Evolutionary conservation across 2,888 invertebrate genomes (phyloP).

Genomic region (Crepidodera aurea): DNA sequence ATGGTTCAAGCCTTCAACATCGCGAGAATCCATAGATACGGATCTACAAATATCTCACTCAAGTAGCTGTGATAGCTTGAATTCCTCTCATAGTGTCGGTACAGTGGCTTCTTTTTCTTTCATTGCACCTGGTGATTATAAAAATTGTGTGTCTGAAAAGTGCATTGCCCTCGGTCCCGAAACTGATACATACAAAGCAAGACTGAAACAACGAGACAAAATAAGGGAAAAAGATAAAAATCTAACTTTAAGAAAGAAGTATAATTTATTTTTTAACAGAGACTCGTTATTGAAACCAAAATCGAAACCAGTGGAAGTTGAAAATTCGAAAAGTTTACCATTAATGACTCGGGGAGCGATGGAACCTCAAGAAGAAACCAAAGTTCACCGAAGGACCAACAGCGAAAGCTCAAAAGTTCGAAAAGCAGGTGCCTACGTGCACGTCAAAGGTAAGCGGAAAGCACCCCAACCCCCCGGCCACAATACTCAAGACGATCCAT

Average conservation of each 20-base stretch:
- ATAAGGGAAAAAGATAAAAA: constrained; percentile 64
- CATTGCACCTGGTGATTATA: constrained; percentile 66
- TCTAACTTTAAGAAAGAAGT: constrained; percentile 71
- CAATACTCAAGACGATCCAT: constrained; percentile 36
- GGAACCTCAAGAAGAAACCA: constrained; percentile 43
- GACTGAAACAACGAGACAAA: constrained; percentile 68
- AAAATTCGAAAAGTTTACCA: constrained; percentile 59
- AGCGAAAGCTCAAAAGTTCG: constrained; percentile 70
- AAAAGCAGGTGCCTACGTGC: constrained; percentile 66
- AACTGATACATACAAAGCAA: constrained; percentile 70
- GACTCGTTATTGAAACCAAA: constrained; percentile 52
- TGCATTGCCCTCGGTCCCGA: constrained; percentile 66
- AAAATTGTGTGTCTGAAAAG: constrained; percentile 41
- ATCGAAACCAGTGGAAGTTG: constrained; percentile 44
- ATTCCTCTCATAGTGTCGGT: constrained; percentile 75
- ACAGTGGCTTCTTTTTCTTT: constrained; percentile 79
- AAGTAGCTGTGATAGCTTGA: constrained; percentile 69
- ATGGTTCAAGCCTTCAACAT: constrained; percentile 72
- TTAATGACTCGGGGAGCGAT: constrained; percentile 55
- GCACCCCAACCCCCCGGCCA: constrained; percentile 75
- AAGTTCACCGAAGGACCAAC: constrained; percentile 66
- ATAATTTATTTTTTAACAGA: constrained; percentile 65
- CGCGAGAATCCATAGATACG: constrained; percentile 57
- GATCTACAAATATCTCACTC: constrained; percentile 53
- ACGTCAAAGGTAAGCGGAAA: constrained; percentile 79